Conservation (phyloP, 2,888 invertebrate genomes). For the Eurois occulta region DNA sequence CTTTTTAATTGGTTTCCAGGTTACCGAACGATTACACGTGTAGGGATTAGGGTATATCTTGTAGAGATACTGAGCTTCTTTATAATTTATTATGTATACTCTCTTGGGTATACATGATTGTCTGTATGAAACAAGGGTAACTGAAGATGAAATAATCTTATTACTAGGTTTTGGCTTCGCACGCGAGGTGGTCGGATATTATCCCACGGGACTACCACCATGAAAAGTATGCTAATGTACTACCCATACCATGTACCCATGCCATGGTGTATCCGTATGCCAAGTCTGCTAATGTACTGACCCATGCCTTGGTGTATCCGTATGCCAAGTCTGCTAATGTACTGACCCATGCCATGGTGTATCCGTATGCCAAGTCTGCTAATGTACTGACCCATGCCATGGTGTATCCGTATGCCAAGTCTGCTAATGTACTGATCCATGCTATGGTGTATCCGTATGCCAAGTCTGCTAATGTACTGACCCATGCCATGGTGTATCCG, state of each 20-base stretch:
- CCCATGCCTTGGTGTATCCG: background rate
- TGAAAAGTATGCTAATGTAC: background rate
- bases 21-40: background rate
- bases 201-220: background rate
- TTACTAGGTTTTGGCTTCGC: background rate
- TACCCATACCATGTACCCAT: too few species aligned
- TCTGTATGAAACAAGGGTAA: background rate
- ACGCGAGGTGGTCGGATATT: background rate
- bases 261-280: background rate
- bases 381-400: background rate
- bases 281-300: background rate
- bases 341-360: background rate
- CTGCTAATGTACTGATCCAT: background rate
- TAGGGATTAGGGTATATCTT: background rate
- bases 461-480: background rate
- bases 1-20: background rate
- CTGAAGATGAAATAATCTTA: slow-evolving; percentile 4
- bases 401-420: background rate
- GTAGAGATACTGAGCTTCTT: background rate
- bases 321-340: background rate
- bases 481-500: background rate
- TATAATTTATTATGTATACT: background rate
- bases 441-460: background rate
- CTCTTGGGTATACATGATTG: background rate
- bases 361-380: background rate